Conservation (phyloP, 2,113 vertebrate genomes). For the Etia nguti region DNA sequence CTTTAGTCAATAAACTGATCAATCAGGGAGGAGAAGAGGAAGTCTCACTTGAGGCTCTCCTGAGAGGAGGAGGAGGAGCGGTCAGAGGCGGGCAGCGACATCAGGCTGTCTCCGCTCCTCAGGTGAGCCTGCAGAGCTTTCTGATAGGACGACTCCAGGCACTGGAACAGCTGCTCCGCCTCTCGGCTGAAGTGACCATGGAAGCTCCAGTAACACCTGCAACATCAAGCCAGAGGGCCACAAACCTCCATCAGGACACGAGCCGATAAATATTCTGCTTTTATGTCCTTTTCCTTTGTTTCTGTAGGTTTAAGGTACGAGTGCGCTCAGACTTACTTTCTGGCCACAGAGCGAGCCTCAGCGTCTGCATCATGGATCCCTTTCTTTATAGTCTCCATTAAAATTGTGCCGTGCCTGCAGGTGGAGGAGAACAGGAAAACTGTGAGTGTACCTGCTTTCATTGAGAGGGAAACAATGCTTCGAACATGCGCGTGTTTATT, state of each 20-base stretch:
- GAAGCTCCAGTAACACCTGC: conserved; percentile 89
- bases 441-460: background rate
- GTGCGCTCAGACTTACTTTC: conserved; percentile 78
- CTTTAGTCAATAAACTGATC: background rate
- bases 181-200: conserved; percentile 88
- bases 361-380: conserved; percentile 94
- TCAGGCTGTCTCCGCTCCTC: conserved; percentile 82
- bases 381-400: conserved; percentile 93
- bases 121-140: conserved; percentile 89
- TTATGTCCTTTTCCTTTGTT: background rate
- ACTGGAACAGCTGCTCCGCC: conserved; percentile 88
- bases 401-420: conserved; percentile 80
- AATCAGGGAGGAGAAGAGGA: background rate
- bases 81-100: conserved; percentile 89
- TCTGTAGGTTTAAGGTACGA: background rate
- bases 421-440: background rate
- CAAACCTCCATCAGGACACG: background rate
- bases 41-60: conserved; percentile 92
- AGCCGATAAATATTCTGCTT: background rate
- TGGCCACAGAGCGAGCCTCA: conserved; percentile 89
- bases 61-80: conserved; percentile 94
- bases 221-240: background rate
- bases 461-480: background rate
- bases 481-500: background rate
- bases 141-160: conserved; percentile 89